Base-by-base conservation (phyloP, 2,113 vertebrate genomes). In the Tupaia chinensis region DNA sequence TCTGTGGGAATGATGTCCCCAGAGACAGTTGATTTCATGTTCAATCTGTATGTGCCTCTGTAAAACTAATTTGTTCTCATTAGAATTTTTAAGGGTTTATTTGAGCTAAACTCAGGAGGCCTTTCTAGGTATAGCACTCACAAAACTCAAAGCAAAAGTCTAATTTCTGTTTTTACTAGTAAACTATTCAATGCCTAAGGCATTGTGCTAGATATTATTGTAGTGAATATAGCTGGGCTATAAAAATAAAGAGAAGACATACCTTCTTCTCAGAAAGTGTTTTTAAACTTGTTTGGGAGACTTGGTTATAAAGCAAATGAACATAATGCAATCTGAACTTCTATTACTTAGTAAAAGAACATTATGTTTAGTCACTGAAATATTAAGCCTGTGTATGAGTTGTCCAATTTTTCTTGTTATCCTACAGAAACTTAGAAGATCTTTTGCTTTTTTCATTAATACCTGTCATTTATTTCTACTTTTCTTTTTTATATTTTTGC, bases 31-130 rank as follows among this genome's bases (percentile, higher is more conserved):
- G 72, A 94, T 93, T 97, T 97, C 95, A 94, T 93, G 94, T 93
- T 91, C 95, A 94, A 85, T 98, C 87, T 93, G 93, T 78, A 93
- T 90, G 83, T 97, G 93, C 89, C 95, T 97, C 97, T 96, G 93
- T 97, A 92, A 96, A 94, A 93, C 97, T 96, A 96, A 97, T 97
- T 97, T 96, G 89, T 65, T 81, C 96, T 96, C 94, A 96, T 97
- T 95, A 97, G 93, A 93, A 34, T 7, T 87, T 95, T 96, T 94
- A 93, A 91, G 84, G 63, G 53, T 95, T 98, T 95, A 96, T 97
- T 97, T 93, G 83, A 89, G 90, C 79, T 94, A 94, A 93, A 94
- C 87, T 96, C 92, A 70, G 73, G 87, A 95, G 93, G 80, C 20
- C 82, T 93, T 81, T 89, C 68, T 93, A 87, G 58, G 19, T 87